Conservation (phyloP, 2,888 invertebrate genomes). For the Tridacna crocea region DNA sequence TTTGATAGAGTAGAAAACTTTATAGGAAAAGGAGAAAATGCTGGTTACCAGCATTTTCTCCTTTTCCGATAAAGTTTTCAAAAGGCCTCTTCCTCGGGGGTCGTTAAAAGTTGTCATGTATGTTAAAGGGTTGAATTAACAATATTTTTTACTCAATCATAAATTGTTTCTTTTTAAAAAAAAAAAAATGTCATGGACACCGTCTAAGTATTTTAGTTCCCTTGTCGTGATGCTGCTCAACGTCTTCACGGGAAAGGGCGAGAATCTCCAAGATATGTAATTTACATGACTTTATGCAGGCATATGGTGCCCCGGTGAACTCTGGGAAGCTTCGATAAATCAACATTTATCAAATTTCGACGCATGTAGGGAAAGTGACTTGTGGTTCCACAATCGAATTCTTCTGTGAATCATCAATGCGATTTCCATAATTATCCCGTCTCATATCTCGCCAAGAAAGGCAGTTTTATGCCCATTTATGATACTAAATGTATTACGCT, state of each 20-base stretch:
- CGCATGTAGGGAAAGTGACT: neutral
- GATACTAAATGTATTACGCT: constrained; percentile 10
- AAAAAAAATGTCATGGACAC: no score
- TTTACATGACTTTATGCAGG: constrained; percentile 5
- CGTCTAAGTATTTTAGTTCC: no score
- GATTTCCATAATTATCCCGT: constrained; percentile 8
- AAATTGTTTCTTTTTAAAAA: no score
- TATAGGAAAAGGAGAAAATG: no score
- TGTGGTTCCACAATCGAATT: neutral
- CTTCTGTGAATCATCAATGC: constrained; percentile 1
- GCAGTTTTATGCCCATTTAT: constrained; percentile 16
- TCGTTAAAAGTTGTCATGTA: no score
- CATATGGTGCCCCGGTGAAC: neutral
- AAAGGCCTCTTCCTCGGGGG: no score
- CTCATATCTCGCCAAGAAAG: constrained; percentile 1
- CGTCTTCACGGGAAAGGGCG: neutral
- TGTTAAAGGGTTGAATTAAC: no score
- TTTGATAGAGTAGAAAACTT: no score
- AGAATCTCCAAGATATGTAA: constrained; percentile 1
- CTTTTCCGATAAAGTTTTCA: no score
- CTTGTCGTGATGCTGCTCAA: no score
- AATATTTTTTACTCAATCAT: no score
- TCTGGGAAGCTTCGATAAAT: neutral
- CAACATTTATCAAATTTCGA: constrained; percentile 4
- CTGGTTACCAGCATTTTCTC: no score